Base-by-base conservation (phyloP, 2,797 vertebrate genomes). In the Dryobates pubescens region DNA sequence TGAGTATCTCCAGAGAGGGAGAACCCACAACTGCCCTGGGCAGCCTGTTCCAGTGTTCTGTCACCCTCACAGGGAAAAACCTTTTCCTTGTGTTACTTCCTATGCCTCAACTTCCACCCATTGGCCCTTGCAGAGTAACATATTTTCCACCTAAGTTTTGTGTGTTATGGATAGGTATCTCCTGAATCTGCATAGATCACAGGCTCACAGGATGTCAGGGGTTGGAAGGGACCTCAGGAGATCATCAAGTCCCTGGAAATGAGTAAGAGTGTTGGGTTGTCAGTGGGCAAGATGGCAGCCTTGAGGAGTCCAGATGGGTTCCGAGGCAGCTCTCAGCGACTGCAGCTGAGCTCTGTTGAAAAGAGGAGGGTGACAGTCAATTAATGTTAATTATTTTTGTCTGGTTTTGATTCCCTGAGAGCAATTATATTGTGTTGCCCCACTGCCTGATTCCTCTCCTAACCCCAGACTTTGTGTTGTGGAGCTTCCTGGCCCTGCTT, bases 41-140 rank as follows among this genome's bases (percentile, higher is more conserved):
- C 41, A 43, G 16, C 41, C 41, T 17, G 41, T 43, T 43, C 16
- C 41, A 43, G 41, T 43, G 41, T 43, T 43, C 41, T 43, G 41
- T 43, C 41, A 43, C 6, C 41, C 41, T 43, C 41, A 43, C 41
- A 17, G 41, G 7, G 41, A 43, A 43, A 43, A 43, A 43, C 41
- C 41, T 43, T 43, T 43, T 43, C 41, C 41, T 43, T 14, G 7
- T 43, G 41, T 43, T 43, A 17, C 41, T 43, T 43, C 41, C 41
- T 43, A 43, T 43, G 41, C 41, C 16, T 43, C 41, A 43, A 6
- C 41, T 43, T 43, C 41, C 41, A 43, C 41, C 41, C 16, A 17
- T 7, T 43, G 41, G 15, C 41, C 16, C 41, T 43, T 0, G 2
- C 36, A 41, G 61, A 79, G 62, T 61, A 80, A 69, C 0, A 0